Evolutionary conservation across 2,888 invertebrate genomes (phyloP).

Genomic region (Metalampra italica): DNA sequence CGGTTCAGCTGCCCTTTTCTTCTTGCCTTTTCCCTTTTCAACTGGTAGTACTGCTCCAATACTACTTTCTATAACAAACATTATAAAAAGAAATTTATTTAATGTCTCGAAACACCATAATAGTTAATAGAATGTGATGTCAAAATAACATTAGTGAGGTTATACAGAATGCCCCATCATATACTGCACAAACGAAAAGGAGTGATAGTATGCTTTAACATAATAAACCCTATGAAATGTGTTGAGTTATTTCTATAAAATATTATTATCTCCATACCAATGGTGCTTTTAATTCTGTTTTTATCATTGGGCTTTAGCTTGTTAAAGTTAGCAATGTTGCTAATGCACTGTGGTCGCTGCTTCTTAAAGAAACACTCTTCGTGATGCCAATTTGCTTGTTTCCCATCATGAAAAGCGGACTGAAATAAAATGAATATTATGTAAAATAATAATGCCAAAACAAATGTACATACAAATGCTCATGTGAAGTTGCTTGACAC

Average conservation of each 20-base stretch:
- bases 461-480: not conserved
- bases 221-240: no score
- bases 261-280: slow-evolving; percentile 72
- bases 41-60: slow-evolving; percentile 61
- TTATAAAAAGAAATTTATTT: not conserved
- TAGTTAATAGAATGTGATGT: no score
- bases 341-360: slow-evolving; percentile 84
- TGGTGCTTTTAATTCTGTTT: slow-evolving; percentile 82
- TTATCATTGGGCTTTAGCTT: slow-evolving; percentile 91
- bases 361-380: slow-evolving; percentile 91
- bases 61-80: slow-evolving; percentile 18
- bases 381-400: slow-evolving; percentile 93
- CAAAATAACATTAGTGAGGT: no score
- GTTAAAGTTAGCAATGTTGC: slow-evolving; percentile 90
- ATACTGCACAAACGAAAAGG: no score
- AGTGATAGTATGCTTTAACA: no score
- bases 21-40: slow-evolving; percentile 65
- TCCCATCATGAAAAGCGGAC: slow-evolving; percentile 93
- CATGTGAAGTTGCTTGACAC: no score
- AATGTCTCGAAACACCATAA: no score
- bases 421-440: no score
- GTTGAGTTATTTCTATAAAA: no score
- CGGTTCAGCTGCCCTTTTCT: slow-evolving; percentile 41
- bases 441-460: slow-evolving; percentile 4
- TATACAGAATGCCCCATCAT: no score